A percentile compares a stretch with the other conserved stretches of the same genome.
phyloP scores from a whole-genome alignment of 1,140 invertebrate genomes.

The Delia radicum region DNA sequence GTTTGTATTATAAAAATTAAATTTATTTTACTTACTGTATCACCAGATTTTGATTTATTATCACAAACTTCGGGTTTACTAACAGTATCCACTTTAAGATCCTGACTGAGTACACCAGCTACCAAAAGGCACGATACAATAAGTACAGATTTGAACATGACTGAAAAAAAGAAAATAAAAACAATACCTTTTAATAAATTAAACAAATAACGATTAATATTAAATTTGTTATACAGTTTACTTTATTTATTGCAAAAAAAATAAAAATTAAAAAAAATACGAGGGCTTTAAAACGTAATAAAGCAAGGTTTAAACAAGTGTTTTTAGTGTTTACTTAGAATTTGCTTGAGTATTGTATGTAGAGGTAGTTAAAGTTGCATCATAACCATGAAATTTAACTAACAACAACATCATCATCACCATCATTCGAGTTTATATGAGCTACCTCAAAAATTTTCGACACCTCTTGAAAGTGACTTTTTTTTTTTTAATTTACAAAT shows the following conservation, averaged over 20 bases:
- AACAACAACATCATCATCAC: background rate
- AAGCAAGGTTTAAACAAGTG: background rate
- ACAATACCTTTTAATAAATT: no score
- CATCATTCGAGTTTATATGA: no score
- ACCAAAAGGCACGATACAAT: constrained; percentile 53
- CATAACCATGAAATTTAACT: background rate
- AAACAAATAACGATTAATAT: background rate
- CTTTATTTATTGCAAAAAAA: no score
- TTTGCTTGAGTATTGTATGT: background rate
- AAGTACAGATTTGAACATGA: constrained; percentile 35
- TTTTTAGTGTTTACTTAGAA: no score
- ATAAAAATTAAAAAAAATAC: background rate
- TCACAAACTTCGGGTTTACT: constrained; percentile 79
- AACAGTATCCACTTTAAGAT: constrained; percentile 79
- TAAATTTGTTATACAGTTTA: background rate
- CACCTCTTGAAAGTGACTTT: no score
- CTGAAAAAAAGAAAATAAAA: constrained; percentile 6
- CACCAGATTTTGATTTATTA: constrained; percentile 78
- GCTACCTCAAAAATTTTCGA: no score
- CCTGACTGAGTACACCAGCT: constrained; percentile 57
- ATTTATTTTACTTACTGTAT: constrained; percentile 61
- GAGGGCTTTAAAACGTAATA: no score
- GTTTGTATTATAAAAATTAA: no score
- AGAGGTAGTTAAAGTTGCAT: background rate
- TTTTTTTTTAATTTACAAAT: no score